Conservation (phyloP, 2,888 invertebrate genomes). For the Lydus trimaculatus region DNA sequence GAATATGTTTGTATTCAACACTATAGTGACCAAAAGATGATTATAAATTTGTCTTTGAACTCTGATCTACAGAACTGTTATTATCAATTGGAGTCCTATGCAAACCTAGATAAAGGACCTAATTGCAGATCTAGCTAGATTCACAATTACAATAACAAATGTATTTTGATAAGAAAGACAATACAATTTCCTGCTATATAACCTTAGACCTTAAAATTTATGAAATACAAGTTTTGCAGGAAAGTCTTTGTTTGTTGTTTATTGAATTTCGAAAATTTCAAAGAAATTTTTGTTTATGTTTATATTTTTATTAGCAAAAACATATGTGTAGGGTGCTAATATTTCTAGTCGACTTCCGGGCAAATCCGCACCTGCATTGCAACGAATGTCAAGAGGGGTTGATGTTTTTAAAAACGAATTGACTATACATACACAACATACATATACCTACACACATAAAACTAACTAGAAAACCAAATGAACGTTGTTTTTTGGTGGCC, state of each 20-base stretch:
- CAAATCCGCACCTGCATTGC: constrained; percentile 7
- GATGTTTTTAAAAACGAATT: constrained; percentile 1
- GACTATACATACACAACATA: neutral
- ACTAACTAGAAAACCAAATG: constrained; percentile 5
- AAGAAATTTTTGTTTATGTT: neutral
- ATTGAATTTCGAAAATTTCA: neutral
- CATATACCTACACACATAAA: neutral
- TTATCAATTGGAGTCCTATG: neutral
- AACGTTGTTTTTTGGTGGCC: constrained; percentile 50
- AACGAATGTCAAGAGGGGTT: neutral
- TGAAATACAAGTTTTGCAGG: neutral
- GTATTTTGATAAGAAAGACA: neutral
- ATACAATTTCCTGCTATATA: constrained; percentile 5
- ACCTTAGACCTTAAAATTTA: constrained; percentile 1
- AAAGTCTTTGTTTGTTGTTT: neutral
- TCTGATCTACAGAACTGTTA: constrained; percentile 1
- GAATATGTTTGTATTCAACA: constrained; percentile 5
- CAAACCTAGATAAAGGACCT: constrained; percentile 8
- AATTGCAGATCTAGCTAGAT: neutral
- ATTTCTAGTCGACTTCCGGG: constrained; percentile 9
- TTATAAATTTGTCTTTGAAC: constrained; percentile 10
- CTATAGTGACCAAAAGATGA: neutral
- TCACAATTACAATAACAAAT: neutral
- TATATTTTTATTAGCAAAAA: constrained; percentile 7
- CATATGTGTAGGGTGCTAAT: constrained; percentile 8